These are phyloP conservation scores for Trichogramma dendrolimi DNA, from an alignment of 2,888 invertebrate genomes.

Conservation along the genomic window DNA sequence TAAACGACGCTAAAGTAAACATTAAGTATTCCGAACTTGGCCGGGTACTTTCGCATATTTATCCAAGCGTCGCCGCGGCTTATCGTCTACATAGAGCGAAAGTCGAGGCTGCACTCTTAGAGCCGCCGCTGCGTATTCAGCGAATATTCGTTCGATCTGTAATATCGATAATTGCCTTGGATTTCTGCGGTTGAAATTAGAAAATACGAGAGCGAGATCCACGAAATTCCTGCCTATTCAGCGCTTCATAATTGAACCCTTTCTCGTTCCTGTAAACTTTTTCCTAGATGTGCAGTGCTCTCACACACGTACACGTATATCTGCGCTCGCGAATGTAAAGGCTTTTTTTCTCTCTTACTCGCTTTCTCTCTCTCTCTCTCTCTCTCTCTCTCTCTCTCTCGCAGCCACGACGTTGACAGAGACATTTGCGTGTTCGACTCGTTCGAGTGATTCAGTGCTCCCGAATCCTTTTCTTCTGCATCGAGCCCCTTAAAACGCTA, in stretches of 20 bases:
- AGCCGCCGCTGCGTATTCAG: conserved; percentile 2
- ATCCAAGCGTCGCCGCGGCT: no score
- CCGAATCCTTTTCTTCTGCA: not conserved
- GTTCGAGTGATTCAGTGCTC: not conserved
- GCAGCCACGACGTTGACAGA: not conserved
- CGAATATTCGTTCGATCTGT: conserved; percentile 1
- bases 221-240: conserved; percentile 11
- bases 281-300: no score
- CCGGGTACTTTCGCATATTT: no score
- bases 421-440: conserved; percentile 9
- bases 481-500: conserved; percentile 12
- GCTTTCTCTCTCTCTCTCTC: not conserved
- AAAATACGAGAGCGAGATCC: conserved; percentile 1
- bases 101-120: no score
- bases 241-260: not conserved
- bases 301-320: no score
- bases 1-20: no score
- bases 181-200: conserved; percentile 16
- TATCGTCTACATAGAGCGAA: no score
- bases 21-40: no score
- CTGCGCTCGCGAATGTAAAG: no score
- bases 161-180: conserved; percentile 8
- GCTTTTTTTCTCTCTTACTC: not conserved
- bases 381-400: not conserved
- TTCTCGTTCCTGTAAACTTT: no score